Base-by-base conservation (phyloP, 2,113 vertebrate species). In the Papio anubis region DNA sequence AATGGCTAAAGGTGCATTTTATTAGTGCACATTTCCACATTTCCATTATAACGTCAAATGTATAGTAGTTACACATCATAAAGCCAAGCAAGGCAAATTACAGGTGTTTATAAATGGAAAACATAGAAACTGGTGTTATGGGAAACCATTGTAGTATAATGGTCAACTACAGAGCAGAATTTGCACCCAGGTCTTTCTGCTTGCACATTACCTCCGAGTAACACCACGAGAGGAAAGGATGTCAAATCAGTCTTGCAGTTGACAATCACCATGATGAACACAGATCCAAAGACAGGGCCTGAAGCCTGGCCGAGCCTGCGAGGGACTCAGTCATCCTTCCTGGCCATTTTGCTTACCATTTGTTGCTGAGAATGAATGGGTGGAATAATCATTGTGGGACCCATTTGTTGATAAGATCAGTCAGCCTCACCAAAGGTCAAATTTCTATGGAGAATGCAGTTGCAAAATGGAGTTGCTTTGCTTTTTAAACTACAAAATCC, bases 101-200 rank as follows among this genome's bases (percentile, higher is more conserved):
- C 8, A 84, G 83, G 88, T 43, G 18, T 38, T 94, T 93, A 93
- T 88, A 73, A 72, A 83, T 35, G n/a, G 17, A 38, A 79, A 93
- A 88, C 59, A 40, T 16, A 68, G 45, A 93, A 85, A 76, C 5
- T 78, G 59, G 32, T 72, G 43, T 68, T 66, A 78, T 38, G 35
- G 88, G 92, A 93, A 96, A 84, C 43, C 27, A 35, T 8, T 61
- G 61, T 64, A 32, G 30, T 30, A 64, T 13, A 64, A 14, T 25
- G 18, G 23, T 12, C 50, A 18, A 32, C 40, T 8, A 0, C 5
- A 23, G 7, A 80, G 61, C 12, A 70, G 90, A 52, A 64, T 68
- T 38, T 50, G 32, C 16, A 32, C 45, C 4, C 14, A 23, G 48
- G 1, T 35, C 12, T 75, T 52, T 94, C 88, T 30, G 50, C 35